phyloP scores from a whole-genome alignment of 2,113 vertebrate species.

The Otocyon megalotis region DNA sequence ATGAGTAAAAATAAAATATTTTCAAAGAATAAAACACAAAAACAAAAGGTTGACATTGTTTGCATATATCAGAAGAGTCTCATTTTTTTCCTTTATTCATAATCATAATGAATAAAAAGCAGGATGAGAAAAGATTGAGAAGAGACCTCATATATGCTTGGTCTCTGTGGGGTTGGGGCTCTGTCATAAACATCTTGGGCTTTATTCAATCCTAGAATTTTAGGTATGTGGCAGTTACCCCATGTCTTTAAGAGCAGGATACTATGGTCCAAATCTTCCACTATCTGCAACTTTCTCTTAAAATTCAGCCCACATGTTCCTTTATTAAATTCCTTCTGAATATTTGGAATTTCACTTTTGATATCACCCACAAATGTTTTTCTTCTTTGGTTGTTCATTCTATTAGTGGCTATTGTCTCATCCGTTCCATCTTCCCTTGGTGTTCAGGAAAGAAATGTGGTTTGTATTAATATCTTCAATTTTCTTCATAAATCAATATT shows the following conservation, averaged over 20 bases:
- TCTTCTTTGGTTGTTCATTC: conserved; percentile 41
- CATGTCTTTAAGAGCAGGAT: too few relatives aligned
- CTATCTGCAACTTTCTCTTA: background rate
- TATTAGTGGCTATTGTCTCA: conserved; percentile 25
- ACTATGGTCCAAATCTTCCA: background rate
- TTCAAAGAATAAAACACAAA: background rate
- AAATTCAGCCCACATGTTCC: conserved; percentile 34
- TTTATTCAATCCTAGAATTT: background rate
- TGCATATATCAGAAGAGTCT: background rate
- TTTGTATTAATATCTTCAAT: conserved; percentile 58
- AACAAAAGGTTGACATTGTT: background rate
- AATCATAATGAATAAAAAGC: background rate
- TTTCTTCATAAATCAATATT: conserved; percentile 35
- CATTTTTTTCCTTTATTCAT: background rate
- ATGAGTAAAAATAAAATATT: too few relatives aligned
- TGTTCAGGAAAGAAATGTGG: conserved; percentile 54
- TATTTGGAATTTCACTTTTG: background rate
- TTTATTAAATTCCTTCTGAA: conserved; percentile 59
- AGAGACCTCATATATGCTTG: accelerated
- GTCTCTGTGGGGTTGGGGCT: accelerated
- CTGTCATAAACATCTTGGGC: background rate
- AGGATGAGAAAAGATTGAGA: background rate
- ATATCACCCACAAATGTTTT: conserved; percentile 36
- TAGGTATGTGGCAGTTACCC: background rate
- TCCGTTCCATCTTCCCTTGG: conserved; percentile 8